Percentiles rank a stretch among this genome's conserved stretches.
phyloP scores from a whole-genome alignment of 2,888 invertebrate species.

The Hypolimnas misippus region DNA sequence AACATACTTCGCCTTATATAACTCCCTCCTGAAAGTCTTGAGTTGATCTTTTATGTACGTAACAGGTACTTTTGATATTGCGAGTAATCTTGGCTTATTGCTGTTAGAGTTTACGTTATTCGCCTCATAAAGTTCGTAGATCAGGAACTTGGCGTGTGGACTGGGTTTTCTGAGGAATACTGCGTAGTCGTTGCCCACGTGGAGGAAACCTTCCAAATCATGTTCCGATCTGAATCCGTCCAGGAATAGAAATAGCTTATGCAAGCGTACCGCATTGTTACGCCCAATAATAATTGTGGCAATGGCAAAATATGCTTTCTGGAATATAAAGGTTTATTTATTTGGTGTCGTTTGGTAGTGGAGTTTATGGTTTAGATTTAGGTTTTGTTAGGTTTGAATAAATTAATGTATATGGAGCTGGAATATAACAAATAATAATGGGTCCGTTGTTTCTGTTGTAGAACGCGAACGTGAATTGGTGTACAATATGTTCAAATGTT shows the following conservation, averaged over 20 bases:
- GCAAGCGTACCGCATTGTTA: slow-evolving; percentile 57
- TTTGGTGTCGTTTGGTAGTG: background rate
- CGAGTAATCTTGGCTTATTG: slow-evolving; percentile 62
- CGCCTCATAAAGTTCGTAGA: slow-evolving; percentile 71
- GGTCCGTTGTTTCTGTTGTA: background rate
- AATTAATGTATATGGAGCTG: background rate
- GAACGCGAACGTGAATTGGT: background rate
- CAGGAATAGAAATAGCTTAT: slow-evolving; percentile 68
- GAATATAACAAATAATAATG: background rate
- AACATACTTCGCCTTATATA: slow-evolving; percentile 64
- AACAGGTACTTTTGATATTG: slow-evolving; percentile 68
- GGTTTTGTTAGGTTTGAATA: background rate
- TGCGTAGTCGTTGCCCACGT: slow-evolving; percentile 70
- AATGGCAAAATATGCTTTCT: slow-evolving; percentile 25
- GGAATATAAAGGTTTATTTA: slow-evolving; percentile 12
- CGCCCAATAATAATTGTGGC: slow-evolving; percentile 36
- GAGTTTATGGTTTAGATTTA: background rate
- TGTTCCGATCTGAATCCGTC: slow-evolving; percentile 67
- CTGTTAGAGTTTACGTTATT: slow-evolving; percentile 55
- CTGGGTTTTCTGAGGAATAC: slow-evolving; percentile 62
- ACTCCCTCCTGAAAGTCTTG: slow-evolving; percentile 57
- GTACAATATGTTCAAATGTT: no score
- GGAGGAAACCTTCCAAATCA: slow-evolving; percentile 63
- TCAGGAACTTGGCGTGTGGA: slow-evolving; percentile 62
- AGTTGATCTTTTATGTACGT: slow-evolving; percentile 68